Base-by-base conservation (phyloP, 2,113 vertebrate genomes). In the Cyanoramphus novaezelandiae region DNA sequence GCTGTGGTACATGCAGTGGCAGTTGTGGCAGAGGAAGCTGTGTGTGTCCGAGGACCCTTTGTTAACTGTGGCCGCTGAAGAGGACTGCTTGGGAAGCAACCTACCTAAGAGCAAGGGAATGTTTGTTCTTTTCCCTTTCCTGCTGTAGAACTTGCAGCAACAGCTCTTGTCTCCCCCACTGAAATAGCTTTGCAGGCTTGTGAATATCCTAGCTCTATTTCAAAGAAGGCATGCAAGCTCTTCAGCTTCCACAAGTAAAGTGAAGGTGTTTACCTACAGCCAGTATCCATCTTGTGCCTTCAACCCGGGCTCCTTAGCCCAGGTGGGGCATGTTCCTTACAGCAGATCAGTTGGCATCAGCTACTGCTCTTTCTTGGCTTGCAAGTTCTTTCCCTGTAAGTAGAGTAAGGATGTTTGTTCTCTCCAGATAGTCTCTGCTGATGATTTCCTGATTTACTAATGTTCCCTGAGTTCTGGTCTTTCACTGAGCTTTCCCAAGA, bases 1-100 rank as follows among this genome's bases (percentile, higher is more conserved):
- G 33, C 52, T 52, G 49, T 64, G 33, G 29, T 44, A 25, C 0
- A 0, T 28, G 57, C 46, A 4, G 1, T 44, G 13, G 43, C 31
- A 37, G 15, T 33, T 85, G 31, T 50, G 60, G 53, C 41, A n/a
- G 19, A 75, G 53, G 62, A 83, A 44, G 35, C 49, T 35, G 1
- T 43, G 46, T 43, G n/a, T 43, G n/a, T 78, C 64, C 19, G 25
- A 49, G 67, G 35, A 60, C 60, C 24, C 16, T 67, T 72, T 72
- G 59, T 82, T 68, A 64, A 27, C 49, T 29, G 2, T 31, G 27
- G 53, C 49, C 17, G 1, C 33, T 68, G 33, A n/a, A 59, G 57
- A 59, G 57, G 41, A n/a, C 46, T 44, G 27, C 39, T 39, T n/a
- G 17, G 28, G 20, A 33, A 24, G 37, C 17, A 27, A 25, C 33